These are phyloP conservation scores for Phoxinus dragarum DNA, from an alignment of 2,797 vertebrate genomes.

Conservation along the genomic window DNA sequence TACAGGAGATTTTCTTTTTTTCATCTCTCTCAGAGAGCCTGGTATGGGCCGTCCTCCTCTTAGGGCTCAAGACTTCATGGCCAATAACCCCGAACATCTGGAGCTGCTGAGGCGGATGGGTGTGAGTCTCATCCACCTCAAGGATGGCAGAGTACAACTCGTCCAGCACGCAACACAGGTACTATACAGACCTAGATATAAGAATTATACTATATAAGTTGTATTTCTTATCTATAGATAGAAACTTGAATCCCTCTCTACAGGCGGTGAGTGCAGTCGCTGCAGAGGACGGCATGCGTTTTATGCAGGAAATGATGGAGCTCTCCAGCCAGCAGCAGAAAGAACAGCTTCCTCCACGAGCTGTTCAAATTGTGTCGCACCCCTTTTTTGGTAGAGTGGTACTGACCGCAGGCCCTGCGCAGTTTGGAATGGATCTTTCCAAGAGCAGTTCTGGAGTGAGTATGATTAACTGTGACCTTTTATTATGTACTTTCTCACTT, in stretches of 20 bases:
- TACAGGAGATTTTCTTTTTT: not conserved
- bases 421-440: slow-evolving; percentile 95
- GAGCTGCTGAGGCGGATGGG: slow-evolving; percentile 98
- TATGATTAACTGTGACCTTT: slow-evolving; percentile 40
- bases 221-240: not conserved
- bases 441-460: slow-evolving; percentile 92
- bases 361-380: slow-evolving; percentile 95
- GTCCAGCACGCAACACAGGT: slow-evolving; percentile 98
- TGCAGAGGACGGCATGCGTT: slow-evolving; percentile 95
- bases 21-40: slow-evolving; percentile 71
- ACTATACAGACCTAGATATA: not conserved
- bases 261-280: slow-evolving; percentile 95
- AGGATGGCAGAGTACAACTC: slow-evolving; percentile 95
- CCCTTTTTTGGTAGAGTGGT: slow-evolving; percentile 98
- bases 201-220: not conserved
- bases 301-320: slow-evolving; percentile 99
- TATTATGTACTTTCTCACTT: not conserved
- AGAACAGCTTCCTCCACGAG: slow-evolving; percentile 96
- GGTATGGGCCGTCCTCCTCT: slow-evolving; percentile 84
- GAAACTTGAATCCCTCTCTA: not conserved
- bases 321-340: slow-evolving; percentile 98
- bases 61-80: slow-evolving; percentile 98
- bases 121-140: slow-evolving; percentile 96
- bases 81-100: slow-evolving; percentile 96
- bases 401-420: slow-evolving; percentile 94